Conservation (phyloP, 2,113 vertebrate species). For the Cricetomys ansorgei region DNA sequence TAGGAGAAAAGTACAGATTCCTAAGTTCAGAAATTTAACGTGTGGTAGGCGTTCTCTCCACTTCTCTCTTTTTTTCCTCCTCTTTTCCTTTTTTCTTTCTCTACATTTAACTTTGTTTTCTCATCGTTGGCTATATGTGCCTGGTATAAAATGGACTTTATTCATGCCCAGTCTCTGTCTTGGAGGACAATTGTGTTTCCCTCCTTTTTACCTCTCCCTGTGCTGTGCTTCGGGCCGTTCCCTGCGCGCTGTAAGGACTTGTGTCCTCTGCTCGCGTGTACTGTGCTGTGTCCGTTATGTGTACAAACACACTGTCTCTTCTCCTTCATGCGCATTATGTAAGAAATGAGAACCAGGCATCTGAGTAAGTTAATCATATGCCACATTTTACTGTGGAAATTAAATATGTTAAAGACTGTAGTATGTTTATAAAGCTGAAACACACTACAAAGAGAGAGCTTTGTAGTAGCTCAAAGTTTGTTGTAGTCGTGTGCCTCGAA, state of each 20-base stretch:
- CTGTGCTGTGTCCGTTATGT: not conserved
- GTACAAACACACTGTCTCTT: not conserved
- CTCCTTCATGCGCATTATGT: not conserved
- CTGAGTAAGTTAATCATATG: slow-evolving; percentile 44
- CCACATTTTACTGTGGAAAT: slow-evolving; percentile 65
- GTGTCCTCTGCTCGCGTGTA: not conserved
- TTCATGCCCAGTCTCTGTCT: not conserved
- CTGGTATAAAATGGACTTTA: not conserved
- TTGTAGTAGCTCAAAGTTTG: slow-evolving; percentile 15
- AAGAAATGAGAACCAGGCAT: slow-evolving; percentile 49
- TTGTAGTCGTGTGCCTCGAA: not conserved
- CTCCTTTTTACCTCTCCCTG: not conserved
- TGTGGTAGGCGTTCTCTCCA: not conserved
- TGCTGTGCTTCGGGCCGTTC: not conserved
- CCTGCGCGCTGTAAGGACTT: not conserved
- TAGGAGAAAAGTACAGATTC: not conserved
- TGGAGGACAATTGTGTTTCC: not conserved
- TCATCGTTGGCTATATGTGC: not conserved
- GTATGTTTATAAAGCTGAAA: slow-evolving; percentile 40
- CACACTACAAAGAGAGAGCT: not conserved
- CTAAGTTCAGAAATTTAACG: not conserved
- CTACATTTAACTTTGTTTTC: not conserved
- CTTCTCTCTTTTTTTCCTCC: not conserved
- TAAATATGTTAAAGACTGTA: slow-evolving; percentile 38
- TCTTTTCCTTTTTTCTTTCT: not conserved